Evolutionary conservation across 2,797 vertebrate species (phyloP).

Genomic region (Chanos chanos): DNA sequence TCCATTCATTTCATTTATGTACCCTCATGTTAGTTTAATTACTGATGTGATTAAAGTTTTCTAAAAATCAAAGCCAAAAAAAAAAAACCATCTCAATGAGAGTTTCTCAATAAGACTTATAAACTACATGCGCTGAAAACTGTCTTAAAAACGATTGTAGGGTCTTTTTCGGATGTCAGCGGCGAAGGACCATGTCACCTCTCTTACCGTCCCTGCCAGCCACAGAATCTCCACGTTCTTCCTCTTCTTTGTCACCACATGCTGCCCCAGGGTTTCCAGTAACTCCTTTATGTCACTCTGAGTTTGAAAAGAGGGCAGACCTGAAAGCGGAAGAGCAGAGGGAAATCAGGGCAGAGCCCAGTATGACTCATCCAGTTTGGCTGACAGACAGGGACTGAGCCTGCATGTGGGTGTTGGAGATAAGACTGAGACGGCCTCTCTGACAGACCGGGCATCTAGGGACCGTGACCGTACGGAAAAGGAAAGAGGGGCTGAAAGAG

Average conservation of each 20-base stretch:
- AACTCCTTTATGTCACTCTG: slow-evolving; percentile 91
- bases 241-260: slow-evolving; percentile 90
- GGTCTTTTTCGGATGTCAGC: too few species aligned
- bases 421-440: too few species aligned
- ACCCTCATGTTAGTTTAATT: too few species aligned
- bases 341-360: neutral
- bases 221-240: slow-evolving; percentile 99
- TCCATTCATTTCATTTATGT: too few species aligned
- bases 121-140: too few species aligned
- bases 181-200: too few species aligned
- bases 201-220: slow-evolving; percentile 88
- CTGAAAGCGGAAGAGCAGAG: slow-evolving; percentile 59
- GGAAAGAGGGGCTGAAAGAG: too few species aligned
- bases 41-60: too few species aligned
- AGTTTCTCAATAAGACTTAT: neutral
- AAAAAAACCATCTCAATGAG: neutral
- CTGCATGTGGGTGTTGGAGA: too few species aligned
- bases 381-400: neutral
- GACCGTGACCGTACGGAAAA: too few species aligned
- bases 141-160: too few species aligned
- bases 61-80: neutral
- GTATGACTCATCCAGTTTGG: neutral
- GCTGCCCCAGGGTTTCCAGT: slow-evolving; percentile 93
- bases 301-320: slow-evolving; percentile 89
- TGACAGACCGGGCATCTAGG: too few species aligned